Evolutionary conservation across 30 jellyfish, hydroid and myxozoan genomes (phyloP).

Genomic region (Aurelia aurita): DNA sequence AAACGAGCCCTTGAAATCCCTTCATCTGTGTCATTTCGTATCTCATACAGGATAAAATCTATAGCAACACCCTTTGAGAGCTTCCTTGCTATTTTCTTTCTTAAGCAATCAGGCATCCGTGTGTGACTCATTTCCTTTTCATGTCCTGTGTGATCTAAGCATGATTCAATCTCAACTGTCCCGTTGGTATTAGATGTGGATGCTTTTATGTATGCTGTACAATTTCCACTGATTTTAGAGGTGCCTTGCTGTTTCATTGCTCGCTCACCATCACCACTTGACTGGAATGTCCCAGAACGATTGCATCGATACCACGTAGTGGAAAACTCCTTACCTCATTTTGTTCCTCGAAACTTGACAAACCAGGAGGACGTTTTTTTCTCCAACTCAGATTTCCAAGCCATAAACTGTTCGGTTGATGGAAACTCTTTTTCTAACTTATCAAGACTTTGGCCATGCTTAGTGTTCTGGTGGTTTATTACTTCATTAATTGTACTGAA

Average conservation of each 20-base stretch:
- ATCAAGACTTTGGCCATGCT: neutral
- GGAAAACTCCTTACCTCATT: constrained; percentile 29
- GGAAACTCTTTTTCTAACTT: neutral
- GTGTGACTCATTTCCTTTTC: neutral
- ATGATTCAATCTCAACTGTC: constrained; percentile 9
- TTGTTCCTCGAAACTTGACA: constrained; percentile 21
- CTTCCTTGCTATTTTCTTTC: neutral
- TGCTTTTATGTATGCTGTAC: constrained; percentile 32
- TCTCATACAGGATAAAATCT: constrained; percentile 15
- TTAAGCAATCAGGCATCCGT: neutral
- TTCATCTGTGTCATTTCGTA: constrained; percentile 15
- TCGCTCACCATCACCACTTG: constrained; percentile 41
- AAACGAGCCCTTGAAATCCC: constrained; percentile 7
- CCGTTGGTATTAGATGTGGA: constrained; percentile 23
- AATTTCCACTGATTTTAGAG: constrained; percentile 26
- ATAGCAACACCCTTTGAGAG: neutral
- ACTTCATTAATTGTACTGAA: constrained; percentile 6
- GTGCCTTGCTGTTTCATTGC: constrained; percentile 68
- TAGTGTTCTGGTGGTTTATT: neutral
- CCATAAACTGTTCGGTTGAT: constrained; percentile 7
- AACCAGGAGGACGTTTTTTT: constrained; percentile 32
- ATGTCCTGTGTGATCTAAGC: constrained; percentile 24
- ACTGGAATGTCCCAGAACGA: constrained; percentile 33
- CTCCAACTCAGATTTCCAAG: constrained; percentile 11
- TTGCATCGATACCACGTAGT: constrained; percentile 56